Base-by-base conservation (phyloP, 2,797 vertebrate species). In the Catamblyrhynchus diadema region DNA sequence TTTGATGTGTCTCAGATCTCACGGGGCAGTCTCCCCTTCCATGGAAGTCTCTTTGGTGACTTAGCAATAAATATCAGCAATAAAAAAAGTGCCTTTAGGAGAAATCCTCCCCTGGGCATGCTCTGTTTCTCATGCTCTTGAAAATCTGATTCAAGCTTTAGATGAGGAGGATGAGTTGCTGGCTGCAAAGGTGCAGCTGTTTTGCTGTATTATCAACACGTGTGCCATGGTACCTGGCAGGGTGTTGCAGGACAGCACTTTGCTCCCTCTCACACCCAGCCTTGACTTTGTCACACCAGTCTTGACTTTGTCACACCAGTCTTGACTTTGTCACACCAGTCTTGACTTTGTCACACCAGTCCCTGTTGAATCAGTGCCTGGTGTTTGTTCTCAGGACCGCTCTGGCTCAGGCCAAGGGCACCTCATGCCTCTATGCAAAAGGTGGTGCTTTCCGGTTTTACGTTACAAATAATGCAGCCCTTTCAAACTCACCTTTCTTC, bases 401-500 rank as follows among this genome's bases (percentile, higher is more conserved):
- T 77, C 78, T 79, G 79, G 71, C 88, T 62, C 27, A 4, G 27
- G 78, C 74, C 74, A 70, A 73, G 83, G 57, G 73, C 66, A 48
- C 70, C 59, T 90, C 41, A 1, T 54, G 61, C 54, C 74, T 47
- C 67, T 90, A 4, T 85, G 78, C 92, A 92, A 90, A 91, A 93
- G 67, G 66, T 62, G 81, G 41, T 88, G 47, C 86, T 93, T 91
- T 86, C 53, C 61, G 73, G 91, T 81, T 93, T 91, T 78, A 56
- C 32, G 70, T 88, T 83, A 81, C 54, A 88, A 89, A 81, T 91
- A 85, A 59, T 20, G 24, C 37, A 81, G 27, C 73, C 47, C n/a
- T 90, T 88, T 83, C 66, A 85, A 89, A 91, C 23, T 86, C 75
- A 81, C 80, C 82, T 92, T 81, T 72, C 59, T 64, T 35, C 62